phyloP scores from a whole-genome alignment of 2,113 vertebrate species.

The Semnopithecus entellus region DNA sequence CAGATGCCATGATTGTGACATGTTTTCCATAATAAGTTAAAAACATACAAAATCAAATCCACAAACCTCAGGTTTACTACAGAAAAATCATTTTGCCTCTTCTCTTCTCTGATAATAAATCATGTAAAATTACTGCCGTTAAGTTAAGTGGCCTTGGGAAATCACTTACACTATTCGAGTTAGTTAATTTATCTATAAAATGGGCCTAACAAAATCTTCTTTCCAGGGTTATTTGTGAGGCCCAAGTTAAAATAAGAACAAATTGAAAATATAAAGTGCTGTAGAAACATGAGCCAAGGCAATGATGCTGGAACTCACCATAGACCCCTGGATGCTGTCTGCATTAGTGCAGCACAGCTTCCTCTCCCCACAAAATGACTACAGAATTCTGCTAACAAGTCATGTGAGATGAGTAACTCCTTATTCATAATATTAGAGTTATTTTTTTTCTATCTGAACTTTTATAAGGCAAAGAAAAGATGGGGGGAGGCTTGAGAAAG shows the following conservation, averaged over 20 bases:
- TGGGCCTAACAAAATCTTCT: neutral
- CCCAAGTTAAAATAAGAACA: constrained; percentile 18
- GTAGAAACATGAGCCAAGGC: neutral
- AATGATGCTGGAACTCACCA: neutral
- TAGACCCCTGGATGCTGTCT: neutral
- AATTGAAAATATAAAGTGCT: neutral
- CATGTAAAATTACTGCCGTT: neutral
- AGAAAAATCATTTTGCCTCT: neutral
- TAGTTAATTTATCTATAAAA: neutral
- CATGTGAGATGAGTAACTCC: neutral
- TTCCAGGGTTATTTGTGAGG: neutral
- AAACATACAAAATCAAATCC: neutral
- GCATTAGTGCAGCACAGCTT: neutral
- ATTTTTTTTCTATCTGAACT: neutral
- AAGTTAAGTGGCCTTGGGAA: neutral
- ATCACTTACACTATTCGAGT: neutral
- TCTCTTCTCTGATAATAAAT: neutral
- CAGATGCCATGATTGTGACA: neutral
- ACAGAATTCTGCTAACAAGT: neutral
- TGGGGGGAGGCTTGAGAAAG: neutral
- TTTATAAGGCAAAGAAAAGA: neutral
- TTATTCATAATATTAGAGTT: neutral
- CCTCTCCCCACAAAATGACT: neutral
- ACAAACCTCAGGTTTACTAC: neutral
- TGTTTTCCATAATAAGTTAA: neutral